These are phyloP conservation scores for Bradypodion ventrale DNA, from an alignment of 2,797 vertebrate genomes.

Conservation along the genomic window DNA sequence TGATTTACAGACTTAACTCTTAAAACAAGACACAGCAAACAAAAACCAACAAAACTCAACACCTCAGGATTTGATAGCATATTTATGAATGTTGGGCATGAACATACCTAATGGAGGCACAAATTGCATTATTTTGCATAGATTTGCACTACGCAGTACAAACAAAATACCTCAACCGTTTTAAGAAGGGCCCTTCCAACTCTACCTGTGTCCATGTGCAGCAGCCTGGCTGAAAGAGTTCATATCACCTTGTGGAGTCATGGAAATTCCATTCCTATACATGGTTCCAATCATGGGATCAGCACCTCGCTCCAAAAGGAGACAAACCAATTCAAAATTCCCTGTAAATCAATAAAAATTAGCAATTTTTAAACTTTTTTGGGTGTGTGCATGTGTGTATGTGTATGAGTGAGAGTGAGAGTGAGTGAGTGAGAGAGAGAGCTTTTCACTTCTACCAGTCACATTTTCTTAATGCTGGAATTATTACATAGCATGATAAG, in stretches of 20 bases:
- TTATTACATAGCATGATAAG: not conserved
- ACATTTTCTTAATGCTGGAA: conserved; percentile 27
- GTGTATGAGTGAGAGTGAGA: not conserved
- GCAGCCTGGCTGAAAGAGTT: conserved; percentile 98
- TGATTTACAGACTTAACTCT: not conserved
- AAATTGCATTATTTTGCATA: not conserved
- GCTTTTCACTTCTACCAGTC: conserved; percentile 3
- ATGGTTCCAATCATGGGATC: conserved; percentile 97
- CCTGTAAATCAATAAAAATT: conserved; percentile 79
- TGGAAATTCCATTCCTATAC: conserved; percentile 96
- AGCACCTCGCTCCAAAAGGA: conserved; percentile 93
- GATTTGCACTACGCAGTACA: conserved; percentile 42
- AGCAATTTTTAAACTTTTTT: conserved; percentile 36
- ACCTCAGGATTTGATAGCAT: conserved; percentile 11
- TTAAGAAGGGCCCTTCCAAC: conserved; percentile 64
- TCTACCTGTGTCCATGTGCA: conserved; percentile 96
- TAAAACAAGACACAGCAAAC: not conserved
- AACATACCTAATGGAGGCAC: conserved; percentile 32
- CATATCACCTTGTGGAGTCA: conserved; percentile 94
- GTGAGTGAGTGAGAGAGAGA: no score
- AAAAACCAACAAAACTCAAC: not conserved
- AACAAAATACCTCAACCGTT: conserved; percentile 16
- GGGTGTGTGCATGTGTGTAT: no score
- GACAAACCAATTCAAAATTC: conserved; percentile 95
- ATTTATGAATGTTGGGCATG: not conserved